Base-by-base conservation (phyloP, 2,888 invertebrate species). In the Drosophila stalkeri region DNA sequence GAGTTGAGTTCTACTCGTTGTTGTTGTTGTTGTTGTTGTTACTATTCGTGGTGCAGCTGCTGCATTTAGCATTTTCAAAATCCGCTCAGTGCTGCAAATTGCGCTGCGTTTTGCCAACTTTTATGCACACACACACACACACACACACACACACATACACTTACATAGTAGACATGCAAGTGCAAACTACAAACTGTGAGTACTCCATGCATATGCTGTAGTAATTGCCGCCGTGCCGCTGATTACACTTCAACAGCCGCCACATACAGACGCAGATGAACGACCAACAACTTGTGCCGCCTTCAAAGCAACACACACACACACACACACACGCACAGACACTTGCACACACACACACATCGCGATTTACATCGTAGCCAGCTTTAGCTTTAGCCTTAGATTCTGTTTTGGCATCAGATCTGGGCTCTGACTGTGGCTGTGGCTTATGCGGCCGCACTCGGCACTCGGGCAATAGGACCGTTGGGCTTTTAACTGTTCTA, bases 181-280 rank as follows among this genome's bases (percentile, higher is more conserved):
- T 75, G 75, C 72, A 72, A 80, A 68, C 77, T 76, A 64, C 72
- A 67, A 77, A 76, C 77, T 80, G 72, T 61, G 81, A 75, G 77
- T 60, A 80, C 80, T 78, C 57, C 72, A 74, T 76, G 82, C 75
- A 80, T 81, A 80, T 87, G 85, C 85, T 75, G 85, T 77, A 73
- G 85, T 85, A 85, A 85, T 85, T 85, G 88, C 89, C 89, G 89
- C 85, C 85, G 85, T 81, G 89, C 90, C 87, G 85, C 89, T 89
- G 89, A 85, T 85, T 85, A 85, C 89, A 85, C 89, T 85, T 85
- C 89, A 89, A 81, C 89, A 75, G 85, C 77, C 75, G 72, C 67
- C 80, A 82, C 77, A 80, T 52, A 71, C 71, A 77, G 62, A 75
- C 77, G 54, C 67, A 80, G 68, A 76, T 80, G 77, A 76, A 76